Evolutionary conservation across 2,113 vertebrate species (phyloP), one percentile per base, ranked within the genome.

Genomic region (Litocranius walleri): DNA sequence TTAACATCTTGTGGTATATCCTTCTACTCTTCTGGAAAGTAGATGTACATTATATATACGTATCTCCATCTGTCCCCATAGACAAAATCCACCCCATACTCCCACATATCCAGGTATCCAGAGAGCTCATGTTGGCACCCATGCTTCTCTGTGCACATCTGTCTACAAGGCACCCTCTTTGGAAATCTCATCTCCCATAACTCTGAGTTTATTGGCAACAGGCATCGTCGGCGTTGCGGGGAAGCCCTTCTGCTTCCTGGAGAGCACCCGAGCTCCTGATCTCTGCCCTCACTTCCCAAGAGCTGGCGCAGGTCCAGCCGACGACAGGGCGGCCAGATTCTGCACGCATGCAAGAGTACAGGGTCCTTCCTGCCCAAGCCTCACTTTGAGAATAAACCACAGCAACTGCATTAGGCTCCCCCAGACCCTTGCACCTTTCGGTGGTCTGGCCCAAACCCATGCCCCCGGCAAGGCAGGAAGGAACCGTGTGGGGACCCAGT

Each of bases 201-300:
- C 14, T 21, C 16, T 14, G 71, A 62, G 50, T 57, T 94, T 25
- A 30, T 54, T 36, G 43, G 48, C 57, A 78, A 78, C 5, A 19
- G 82, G 40, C 43, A 84, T 13, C 14, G 2, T 7, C 0, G 0
- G 62, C 52, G 19, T 2, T 25, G 23, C 7, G 15, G 85, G 7
- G 27, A 81, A 64, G 27, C 54, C 84, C 64, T 29, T 71, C 64
- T 33, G 13, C 40, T 85, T 88, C 86, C 88, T 96, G 88, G 54
- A 78, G 91, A 88, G 86, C 77, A n/a, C 56, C 14, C 4, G 14
- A 6, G 67, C 71, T 89, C 91, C 91, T 91, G 50, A 5, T 56
- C 30, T 54, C 43, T 83, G 86, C 78, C 82, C 36, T 94, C 36
- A 45, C 74, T 96, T 92, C 43, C 43, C 40, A 21, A 88, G 40